Conservation (phyloP, 2,888 invertebrate genomes). For the Athripsodes cinereus region DNA sequence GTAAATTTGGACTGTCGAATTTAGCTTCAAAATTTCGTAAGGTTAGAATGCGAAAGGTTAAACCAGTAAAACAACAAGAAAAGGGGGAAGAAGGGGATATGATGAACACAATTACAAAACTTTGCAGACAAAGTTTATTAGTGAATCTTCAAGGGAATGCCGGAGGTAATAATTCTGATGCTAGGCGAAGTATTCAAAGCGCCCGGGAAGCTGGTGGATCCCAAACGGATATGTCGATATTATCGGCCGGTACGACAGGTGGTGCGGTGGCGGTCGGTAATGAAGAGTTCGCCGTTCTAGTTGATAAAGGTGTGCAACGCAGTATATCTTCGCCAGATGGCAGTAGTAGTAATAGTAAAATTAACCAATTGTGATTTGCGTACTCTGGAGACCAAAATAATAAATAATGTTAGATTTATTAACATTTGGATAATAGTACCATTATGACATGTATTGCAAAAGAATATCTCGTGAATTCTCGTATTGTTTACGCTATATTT, state of each 20-base stretch:
- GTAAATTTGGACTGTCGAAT: conserved; percentile 47
- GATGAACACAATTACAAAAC: conserved; percentile 58
- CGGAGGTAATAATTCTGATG: neutral
- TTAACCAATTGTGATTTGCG: neutral
- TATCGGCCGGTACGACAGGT: conserved; percentile 26
- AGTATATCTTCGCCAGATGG: conserved; percentile 21
- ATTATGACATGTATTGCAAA: no score
- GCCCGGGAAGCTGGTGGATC: conserved; percentile 18
- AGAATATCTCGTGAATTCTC: no score
- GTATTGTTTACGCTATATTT: no score
- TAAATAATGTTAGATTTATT: no score
- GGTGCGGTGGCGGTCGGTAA: conserved; percentile 24
- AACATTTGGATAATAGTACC: no score
- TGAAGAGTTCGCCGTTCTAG: conserved; percentile 13
- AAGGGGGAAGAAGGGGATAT: conserved; percentile 35
- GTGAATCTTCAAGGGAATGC: conserved; percentile 42
- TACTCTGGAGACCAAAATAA: no score
- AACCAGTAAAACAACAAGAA: conserved; percentile 25
- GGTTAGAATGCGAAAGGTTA: conserved; percentile 44
- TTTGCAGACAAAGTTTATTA: conserved; percentile 70
- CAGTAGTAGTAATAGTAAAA: conserved; percentile 11
- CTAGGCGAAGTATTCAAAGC: neutral
- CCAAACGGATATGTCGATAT: conserved; percentile 24
- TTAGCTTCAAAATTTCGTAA: conserved; percentile 56
- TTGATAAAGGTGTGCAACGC: conserved; percentile 16